Base-by-base conservation (phyloP, 2,888 invertebrate species). In the Cheilosia urbana region DNA sequence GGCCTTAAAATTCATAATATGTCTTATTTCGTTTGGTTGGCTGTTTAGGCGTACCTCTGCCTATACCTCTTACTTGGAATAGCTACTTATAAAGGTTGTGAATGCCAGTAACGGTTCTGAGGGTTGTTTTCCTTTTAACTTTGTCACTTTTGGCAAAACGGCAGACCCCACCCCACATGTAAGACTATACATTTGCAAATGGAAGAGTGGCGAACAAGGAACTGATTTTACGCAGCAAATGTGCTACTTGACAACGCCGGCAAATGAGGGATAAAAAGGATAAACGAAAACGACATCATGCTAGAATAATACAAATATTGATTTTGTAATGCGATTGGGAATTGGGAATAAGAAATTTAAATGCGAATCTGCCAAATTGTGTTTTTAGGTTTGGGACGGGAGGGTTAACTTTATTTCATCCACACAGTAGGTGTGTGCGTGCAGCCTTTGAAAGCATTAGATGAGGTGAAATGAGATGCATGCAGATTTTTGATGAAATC, bases 241-340 rank as follows among this genome's bases (percentile, higher is more conserved):
- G 55, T 55, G 55, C 42, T 62, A 53, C 60, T 71, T 72, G 49
- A 82, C 40, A 37, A 37, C 37, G 40, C 62, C 13, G 51, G 30
- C 53, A 69, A 75, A 57, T 62, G 63, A 62, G 42, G 73, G 79
- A 79, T 69, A 58, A 79, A 51, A 73, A 53, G 68, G 53, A 65
- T 75, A 69, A 75, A 75, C 73, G 63, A 79, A 69, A 75, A 75
- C 73, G 63, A 79, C 69, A 75, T 66, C 40, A 42, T 34, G 63
- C 76, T 73, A 45, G 77, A 65, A 78, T 75, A 84, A 84, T 75
- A 80, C 47, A 84, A 84, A 84, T 84, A 84, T 84, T 80, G 84
- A 84, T 80, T 84, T 84, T 84, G 84, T 76, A 79, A 84, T 84
- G 65, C 55, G 79, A 71, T 79, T 84, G 84, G 75, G 75, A 80